These are phyloP conservation scores for Podarcis lilfordi DNA, from an alignment of 2,797 vertebrate genomes.

Conservation along the genomic window DNA sequence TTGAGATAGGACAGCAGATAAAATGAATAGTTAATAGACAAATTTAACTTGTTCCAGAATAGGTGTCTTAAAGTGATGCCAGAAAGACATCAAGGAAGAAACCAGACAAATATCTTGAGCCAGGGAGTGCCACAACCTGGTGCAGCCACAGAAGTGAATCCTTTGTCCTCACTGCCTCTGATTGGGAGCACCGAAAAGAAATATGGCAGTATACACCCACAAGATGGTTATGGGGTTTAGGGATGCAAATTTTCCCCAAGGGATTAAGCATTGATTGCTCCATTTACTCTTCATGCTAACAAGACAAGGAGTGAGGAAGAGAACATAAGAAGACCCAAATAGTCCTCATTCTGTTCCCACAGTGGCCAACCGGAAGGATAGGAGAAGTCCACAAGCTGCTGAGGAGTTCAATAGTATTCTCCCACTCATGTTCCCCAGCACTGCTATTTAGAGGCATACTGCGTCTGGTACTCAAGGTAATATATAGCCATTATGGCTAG, in stretches of 20 bases:
- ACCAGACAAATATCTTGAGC: not conserved
- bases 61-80: not conserved
- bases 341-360: too few species aligned
- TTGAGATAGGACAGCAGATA: not conserved
- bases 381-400: not conserved
- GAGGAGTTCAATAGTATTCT: not conserved
- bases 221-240: not conserved
- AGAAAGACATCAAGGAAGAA: not conserved
- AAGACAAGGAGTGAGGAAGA: not conserved
- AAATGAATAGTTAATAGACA: not conserved
- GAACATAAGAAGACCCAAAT: too few species aligned
- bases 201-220: not conserved
- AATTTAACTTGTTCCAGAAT: not conserved
- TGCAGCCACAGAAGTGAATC: not conserved
- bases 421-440: too few species aligned
- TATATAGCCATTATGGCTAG: too few species aligned
- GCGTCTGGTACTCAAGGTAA: too few species aligned
- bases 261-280: not conserved
- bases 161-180: not conserved
- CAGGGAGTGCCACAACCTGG: not conserved
- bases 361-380: too few species aligned
- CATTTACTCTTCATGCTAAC: not conserved
- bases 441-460: too few species aligned
- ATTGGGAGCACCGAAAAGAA: not conserved
- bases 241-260: not conserved